Evolutionary conservation across 2,797 vertebrate species (phyloP), one percentile per base, ranked within the genome.

Genomic region (Sebastes trivittatus): DNA sequence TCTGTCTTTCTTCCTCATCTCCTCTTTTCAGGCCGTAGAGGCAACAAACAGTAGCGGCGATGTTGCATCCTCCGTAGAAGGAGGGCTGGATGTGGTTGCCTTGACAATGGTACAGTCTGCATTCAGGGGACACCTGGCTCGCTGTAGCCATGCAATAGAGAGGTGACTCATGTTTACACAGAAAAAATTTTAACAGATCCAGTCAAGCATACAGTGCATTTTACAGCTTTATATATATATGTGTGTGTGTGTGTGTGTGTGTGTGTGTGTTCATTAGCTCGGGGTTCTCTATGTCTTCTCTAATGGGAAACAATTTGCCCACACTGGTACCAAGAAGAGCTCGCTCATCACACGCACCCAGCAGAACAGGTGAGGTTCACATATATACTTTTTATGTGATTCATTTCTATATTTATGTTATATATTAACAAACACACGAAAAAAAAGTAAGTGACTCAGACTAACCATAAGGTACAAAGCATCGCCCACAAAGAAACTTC

Each of bases 91-190:
- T 59, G 86, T 85, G 13, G 96, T 94, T 46, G 95, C 95, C 72
- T 75, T 97, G 77, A 92, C 82, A 1, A 63, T 94, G 74, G 89
- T 98, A 65, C 98, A 98, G 91, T 96, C 97, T 2, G 56, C 93
- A 11, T 95, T 98, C 86, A 96, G 97, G 87, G 97, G 96, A 78
- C 96, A 98, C 86, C 86, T 96, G 83, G 87, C 95, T 67, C 96
- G 96, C 71, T 86, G 81, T 76, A 72, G 66, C 23, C 84, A 83
- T 54, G 72, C 87, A 60, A 86, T 56, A 63, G 80, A 95, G 66
- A 96, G 95, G 97, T 98, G 80, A 94, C 13, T 79, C n/a, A 56
- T 42, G 29, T 58, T n/a, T 14, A 25, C 32, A 10, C 27, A 7
- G 2, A 36, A 16, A 11, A 22, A 56, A 2, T 3, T 25, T 22